These are phyloP conservation scores for Fopius arisanus DNA, from an alignment of 1,140 invertebrate species.

Conservation along the genomic window DNA sequence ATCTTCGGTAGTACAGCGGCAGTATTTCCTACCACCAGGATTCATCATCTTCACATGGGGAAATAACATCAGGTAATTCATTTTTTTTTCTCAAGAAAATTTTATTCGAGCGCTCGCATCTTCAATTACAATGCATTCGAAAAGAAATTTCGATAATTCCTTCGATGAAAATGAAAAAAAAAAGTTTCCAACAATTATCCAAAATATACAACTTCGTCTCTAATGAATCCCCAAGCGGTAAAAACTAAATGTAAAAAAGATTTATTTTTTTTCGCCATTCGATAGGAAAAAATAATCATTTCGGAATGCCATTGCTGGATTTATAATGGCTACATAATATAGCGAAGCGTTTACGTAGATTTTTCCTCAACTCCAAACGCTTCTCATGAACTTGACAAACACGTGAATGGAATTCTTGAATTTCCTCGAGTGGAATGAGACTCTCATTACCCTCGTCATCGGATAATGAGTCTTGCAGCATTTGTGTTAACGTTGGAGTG, in stretches of 20 bases:
- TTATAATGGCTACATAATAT: slow-evolving; percentile 71
- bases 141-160: background rate
- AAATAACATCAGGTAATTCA: background rate
- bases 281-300: slow-evolving; percentile 41
- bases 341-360: slow-evolving; percentile 81
- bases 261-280: slow-evolving; percentile 33
- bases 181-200: background rate
- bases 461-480: slow-evolving; percentile 72
- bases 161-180: background rate
- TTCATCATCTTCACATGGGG: too few relatives aligned
- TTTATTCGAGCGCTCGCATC: background rate
- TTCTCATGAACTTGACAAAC: slow-evolving; percentile 78
- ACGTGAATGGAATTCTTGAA: slow-evolving; percentile 80
- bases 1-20: too few relatives aligned
- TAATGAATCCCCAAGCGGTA: background rate
- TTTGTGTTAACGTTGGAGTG: slow-evolving; percentile 72
- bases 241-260: slow-evolving; percentile 25
- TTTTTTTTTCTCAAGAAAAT: background rate
- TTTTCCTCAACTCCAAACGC: slow-evolving; percentile 82
- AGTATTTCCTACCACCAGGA: too few relatives aligned
- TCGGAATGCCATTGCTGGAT: slow-evolving; percentile 48
- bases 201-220: background rate
- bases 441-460: slow-evolving; percentile 76
- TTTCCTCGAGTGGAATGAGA: slow-evolving; percentile 88
- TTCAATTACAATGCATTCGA: background rate